Base-by-base conservation (phyloP, 2,888 invertebrate genomes). In the Sesia bembeciformis region DNA sequence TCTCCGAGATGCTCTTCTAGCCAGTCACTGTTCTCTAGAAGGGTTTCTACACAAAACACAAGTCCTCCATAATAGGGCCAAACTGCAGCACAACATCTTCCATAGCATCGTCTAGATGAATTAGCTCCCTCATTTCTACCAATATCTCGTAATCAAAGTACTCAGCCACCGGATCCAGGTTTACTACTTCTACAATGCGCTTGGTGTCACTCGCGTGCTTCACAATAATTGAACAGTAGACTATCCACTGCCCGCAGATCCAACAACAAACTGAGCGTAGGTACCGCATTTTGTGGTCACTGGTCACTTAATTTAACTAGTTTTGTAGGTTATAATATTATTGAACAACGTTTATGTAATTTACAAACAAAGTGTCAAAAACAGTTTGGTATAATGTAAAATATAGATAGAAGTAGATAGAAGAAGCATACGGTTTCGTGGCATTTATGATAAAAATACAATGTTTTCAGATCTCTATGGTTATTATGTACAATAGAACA, bases 41-140 rank as follows among this genome's bases (percentile, higher is more conserved):
- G 90, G 63, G 97, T 98, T 78, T 98, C 97, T 84, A 98, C 93
- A 82, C 98, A 98, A 84, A 97, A 98, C 0, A 98, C 92, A 4
- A 98, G 92, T 3, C 98, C 99, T 4, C 99, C 99, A 81, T 99
- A n/a, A n/a, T 99, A 0, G 99, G 99, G 0, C 99, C 99, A 82
- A 97, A 97, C 68, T 94, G 93, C 40, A 99, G 77, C 67, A 97
- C 96, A 61, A 97, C 95, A 82, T 98, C 98, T 74, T 98, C 98
- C 98, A 98, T 98, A 0, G 95, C 97, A 90, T 99, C 99, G 60
- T 98, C 97, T 0, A 99, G 90, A 59, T 96, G 94, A 65, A 99
- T 98, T 54, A 99, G 87, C 81, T 98, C 96, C 53, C 97, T 84
- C 59, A 97, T 94, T 76, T 97, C 97, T 3, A 94, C 94, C 5